A percentile compares a stretch with the other conserved stretches of the same genome.
phyloP scores from a whole-genome alignment of 2,888 invertebrate species.

The Acronicta leporina region DNA sequence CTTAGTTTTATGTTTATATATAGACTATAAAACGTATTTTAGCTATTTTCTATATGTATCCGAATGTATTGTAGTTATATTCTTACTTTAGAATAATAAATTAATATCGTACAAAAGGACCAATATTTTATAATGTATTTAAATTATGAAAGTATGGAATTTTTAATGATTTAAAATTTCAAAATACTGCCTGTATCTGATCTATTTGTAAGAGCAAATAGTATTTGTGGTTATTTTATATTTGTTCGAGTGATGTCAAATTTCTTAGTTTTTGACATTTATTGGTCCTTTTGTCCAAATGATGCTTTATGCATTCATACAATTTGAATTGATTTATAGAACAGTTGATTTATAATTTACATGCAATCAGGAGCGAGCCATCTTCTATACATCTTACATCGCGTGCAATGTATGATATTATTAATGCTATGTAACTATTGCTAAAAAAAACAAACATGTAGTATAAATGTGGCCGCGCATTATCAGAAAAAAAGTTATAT shows the following conservation, averaged over 20 bases:
- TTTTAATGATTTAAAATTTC: too few relatives aligned
- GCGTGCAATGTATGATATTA: constrained; percentile 79
- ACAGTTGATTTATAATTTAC: constrained; percentile 35
- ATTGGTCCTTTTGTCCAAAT: constrained; percentile 15
- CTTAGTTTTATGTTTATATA: too few relatives aligned
- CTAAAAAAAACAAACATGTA: constrained; percentile 3
- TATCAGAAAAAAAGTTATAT: too few relatives aligned
- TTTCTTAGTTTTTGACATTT: not conserved
- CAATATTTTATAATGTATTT: not conserved
- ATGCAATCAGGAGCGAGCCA: constrained; percentile 80
- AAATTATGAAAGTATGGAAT: too few relatives aligned
- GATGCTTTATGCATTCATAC: constrained; percentile 7
- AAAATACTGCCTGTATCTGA: too few relatives aligned
- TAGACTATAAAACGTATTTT: not conserved
- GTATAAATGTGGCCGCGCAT: too few relatives aligned
- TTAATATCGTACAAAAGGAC: constrained; percentile 5
- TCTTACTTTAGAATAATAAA: too few relatives aligned
- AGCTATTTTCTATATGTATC: constrained; percentile 7
- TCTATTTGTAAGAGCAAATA: too few relatives aligned
- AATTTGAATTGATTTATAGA: constrained; percentile 12
- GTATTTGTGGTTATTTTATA: too few relatives aligned
- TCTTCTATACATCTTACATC: constrained; percentile 83
- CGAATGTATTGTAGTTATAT: too few relatives aligned
- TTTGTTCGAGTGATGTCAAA: too few relatives aligned
- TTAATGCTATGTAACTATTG: constrained; percentile 26